phyloP scores from a whole-genome alignment of 2,113 vertebrate genomes.

The Pelusios castaneus region DNA sequence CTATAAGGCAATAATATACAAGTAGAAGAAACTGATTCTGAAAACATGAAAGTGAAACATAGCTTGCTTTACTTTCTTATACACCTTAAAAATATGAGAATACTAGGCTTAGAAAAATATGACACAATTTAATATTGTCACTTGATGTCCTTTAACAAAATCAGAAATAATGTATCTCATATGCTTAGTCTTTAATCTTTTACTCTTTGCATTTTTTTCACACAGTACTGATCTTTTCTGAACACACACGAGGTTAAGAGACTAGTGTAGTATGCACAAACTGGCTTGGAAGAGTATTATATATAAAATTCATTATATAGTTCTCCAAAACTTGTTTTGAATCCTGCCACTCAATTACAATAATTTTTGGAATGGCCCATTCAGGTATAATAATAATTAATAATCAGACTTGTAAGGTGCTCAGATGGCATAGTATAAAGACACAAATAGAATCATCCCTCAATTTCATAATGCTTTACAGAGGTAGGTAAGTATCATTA shows the following conservation, averaged over 20 bases:
- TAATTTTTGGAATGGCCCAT: background rate
- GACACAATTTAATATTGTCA: background rate
- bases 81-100: accelerated
- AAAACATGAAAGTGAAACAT: conserved; percentile 44
- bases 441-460: background rate
- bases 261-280: accelerated
- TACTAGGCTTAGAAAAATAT: background rate
- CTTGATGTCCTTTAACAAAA: background rate
- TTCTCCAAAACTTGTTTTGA: background rate
- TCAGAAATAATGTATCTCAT: background rate
- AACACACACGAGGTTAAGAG: background rate
- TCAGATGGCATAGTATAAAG: background rate
- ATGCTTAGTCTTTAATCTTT: background rate
- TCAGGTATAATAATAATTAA: background rate
- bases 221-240: background rate
- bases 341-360: background rate
- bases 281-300: accelerated
- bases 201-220: background rate
- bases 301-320: background rate
- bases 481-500: background rate
- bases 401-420: background rate
- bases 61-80: background rate
- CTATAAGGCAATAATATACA: conserved; percentile 68
- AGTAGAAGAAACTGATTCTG: background rate
- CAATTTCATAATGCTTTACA: background rate